Conservation (phyloP, 1,140 invertebrate genomes). For the Steinernema feltiae region DNA sequence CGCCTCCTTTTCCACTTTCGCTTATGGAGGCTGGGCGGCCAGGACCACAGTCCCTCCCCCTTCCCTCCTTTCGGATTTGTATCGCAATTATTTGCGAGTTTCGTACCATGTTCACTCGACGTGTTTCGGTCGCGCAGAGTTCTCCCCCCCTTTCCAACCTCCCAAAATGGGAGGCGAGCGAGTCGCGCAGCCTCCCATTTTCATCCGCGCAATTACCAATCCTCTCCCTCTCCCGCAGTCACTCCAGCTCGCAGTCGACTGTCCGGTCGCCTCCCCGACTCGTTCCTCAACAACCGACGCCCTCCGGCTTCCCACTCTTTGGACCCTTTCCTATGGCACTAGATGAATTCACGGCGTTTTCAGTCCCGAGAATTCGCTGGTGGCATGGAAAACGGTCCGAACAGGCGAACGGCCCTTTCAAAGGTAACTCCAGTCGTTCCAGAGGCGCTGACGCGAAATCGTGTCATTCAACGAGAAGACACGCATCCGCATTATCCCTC, state of each 20-base stretch:
- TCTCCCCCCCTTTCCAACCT: too few relatives aligned
- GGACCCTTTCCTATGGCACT: constrained; percentile 11
- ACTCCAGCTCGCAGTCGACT: not conserved
- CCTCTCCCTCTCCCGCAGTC: constrained; percentile 4
- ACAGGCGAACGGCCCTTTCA: not conserved
- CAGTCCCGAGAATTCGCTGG: constrained; percentile 4
- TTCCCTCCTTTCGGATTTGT: too few relatives aligned
- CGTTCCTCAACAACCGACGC: not conserved
- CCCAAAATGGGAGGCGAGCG: too few relatives aligned
- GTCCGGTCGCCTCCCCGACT: not conserved
- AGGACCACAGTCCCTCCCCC: too few relatives aligned
- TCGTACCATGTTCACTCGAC: too few relatives aligned
- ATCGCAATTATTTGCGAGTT: too few relatives aligned
- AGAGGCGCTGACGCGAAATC: too few relatives aligned
- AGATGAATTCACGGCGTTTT: constrained; percentile 5
- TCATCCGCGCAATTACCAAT: not conserved
- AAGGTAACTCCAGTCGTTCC: too few relatives aligned
- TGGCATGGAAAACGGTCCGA: constrained; percentile 10
- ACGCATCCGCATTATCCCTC: too few relatives aligned
- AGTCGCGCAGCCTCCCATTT: not conserved
- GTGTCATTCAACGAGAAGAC: not conserved
- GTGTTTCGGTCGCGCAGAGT: too few relatives aligned
- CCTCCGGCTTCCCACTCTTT: not conserved
- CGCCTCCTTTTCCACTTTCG: not conserved
- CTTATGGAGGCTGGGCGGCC: not conserved